These are phyloP conservation scores for Nemotelus nigrinus DNA, from an alignment of 2,888 invertebrate genomes.

Conservation along the genomic window DNA sequence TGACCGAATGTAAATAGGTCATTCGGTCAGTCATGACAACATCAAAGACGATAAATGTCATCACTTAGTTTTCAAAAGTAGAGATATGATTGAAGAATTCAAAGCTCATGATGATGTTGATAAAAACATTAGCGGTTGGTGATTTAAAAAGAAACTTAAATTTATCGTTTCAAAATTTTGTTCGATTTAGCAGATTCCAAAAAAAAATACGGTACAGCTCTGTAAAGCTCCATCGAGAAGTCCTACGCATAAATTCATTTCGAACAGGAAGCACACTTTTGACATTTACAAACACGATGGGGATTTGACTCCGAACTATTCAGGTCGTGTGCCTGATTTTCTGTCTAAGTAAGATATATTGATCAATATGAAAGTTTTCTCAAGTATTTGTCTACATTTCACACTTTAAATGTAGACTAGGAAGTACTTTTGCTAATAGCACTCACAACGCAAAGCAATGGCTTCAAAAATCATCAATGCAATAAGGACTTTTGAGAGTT, in stretches of 20 bases:
- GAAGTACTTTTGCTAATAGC: constrained; percentile 77
- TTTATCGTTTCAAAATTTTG: too few relatives aligned
- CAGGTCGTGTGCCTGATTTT: constrained; percentile 76
- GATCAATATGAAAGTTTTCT: neutral
- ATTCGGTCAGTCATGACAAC: too few relatives aligned
- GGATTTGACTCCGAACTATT: constrained; percentile 77
- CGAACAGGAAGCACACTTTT: constrained; percentile 53
- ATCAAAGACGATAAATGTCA: neutral
- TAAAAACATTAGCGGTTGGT: too few relatives aligned
- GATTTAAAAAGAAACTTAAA: too few relatives aligned
- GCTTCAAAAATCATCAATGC: constrained; percentile 62
- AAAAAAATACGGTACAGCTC: too few relatives aligned
- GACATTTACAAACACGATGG: constrained; percentile 76
- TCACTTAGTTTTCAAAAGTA: neutral
- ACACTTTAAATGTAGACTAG: constrained; percentile 67
- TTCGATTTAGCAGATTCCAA: too few relatives aligned
- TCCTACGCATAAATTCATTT: neutral
- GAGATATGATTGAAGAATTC: neutral
- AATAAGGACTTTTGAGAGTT: neutral
- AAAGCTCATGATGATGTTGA: neutral
- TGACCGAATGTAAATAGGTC: too few relatives aligned
- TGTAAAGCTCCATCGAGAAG: neutral
- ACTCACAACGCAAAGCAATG: constrained; percentile 75
- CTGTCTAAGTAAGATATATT: constrained; percentile 70
- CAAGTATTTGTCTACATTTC: neutral